Evolutionary conservation across 2,797 vertebrate species (phyloP).

Genomic region (Gadopsis bispinosus): DNA sequence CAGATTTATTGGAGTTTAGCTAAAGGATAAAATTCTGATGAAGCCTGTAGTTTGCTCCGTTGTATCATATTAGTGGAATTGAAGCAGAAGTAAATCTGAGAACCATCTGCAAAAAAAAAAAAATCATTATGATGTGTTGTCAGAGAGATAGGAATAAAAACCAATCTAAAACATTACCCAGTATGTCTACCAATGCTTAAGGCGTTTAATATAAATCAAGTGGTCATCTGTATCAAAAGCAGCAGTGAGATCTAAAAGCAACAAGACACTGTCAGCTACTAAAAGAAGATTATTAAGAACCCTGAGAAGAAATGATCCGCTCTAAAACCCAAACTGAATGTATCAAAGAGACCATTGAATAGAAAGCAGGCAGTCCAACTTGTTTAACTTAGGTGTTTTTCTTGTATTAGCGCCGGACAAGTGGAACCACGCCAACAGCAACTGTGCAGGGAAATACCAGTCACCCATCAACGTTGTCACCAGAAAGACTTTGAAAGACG

Average conservation of each 20-base stretch:
- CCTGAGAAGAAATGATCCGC: background rate
- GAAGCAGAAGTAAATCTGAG: too few relatives aligned
- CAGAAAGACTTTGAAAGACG: slow-evolving; percentile 68
- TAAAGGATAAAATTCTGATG: background rate
- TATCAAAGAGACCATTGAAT: background rate
- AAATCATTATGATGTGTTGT: background rate
- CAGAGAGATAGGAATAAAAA: background rate
- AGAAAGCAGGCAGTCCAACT: background rate
- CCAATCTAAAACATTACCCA: background rate
- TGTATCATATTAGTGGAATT: too few relatives aligned
- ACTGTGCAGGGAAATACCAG: slow-evolving; percentile 80
- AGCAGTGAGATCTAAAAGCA: background rate
- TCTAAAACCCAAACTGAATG: background rate
- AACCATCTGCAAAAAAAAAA: background rate
- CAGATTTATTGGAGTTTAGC: background rate
- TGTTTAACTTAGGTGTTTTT: background rate
- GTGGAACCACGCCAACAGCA: slow-evolving; percentile 61
- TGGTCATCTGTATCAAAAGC: background rate
- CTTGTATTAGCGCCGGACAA: slow-evolving; percentile 80
- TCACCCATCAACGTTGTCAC: slow-evolving; percentile 92
- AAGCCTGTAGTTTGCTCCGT: background rate
- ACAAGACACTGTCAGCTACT: background rate
- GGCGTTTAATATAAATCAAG: background rate
- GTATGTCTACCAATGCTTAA: background rate
- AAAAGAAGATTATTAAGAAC: background rate